These are phyloP conservation scores for Thamnaconus septentrionalis DNA, from an alignment of 2,113 vertebrate genomes.

Conservation along the genomic window DNA sequence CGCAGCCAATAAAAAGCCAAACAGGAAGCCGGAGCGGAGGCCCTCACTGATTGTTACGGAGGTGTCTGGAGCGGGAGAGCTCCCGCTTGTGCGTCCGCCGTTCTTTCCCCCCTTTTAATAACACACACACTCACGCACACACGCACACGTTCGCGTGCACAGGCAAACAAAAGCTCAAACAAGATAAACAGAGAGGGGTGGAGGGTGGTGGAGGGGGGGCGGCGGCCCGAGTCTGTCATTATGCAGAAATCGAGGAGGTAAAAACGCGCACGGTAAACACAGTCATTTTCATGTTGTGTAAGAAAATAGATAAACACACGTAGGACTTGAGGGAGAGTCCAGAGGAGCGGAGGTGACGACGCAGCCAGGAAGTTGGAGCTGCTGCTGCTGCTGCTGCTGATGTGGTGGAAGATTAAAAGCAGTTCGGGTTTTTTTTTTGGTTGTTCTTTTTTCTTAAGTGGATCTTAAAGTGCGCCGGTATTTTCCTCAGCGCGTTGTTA, in stretches of 20 bases:
- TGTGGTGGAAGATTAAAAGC: slow-evolving; percentile 15
- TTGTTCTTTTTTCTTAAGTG: too few species aligned
- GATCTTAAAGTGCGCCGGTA: too few species aligned
- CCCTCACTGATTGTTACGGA: slow-evolving; percentile 67
- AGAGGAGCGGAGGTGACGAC: slow-evolving; percentile 16
- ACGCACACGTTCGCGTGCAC: background rate
- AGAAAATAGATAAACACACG: slow-evolving; percentile 25
- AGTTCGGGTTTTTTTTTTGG: too few species aligned
- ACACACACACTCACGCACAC: slow-evolving; percentile 19
- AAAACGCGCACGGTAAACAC: slow-evolving; percentile 12
- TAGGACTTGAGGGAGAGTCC: slow-evolving; percentile 16
- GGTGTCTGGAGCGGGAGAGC: slow-evolving; percentile 63
- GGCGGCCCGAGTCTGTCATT: slow-evolving; percentile 7
- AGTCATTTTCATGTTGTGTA: slow-evolving; percentile 4
- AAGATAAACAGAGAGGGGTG: slow-evolving; percentile 13
- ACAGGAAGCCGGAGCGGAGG: slow-evolving; percentile 64
- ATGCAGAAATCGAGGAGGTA: slow-evolving; percentile 31
- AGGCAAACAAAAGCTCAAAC: background rate
- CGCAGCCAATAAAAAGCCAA: slow-evolving; percentile 71
- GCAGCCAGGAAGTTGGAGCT: too few species aligned
- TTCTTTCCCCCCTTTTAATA: slow-evolving; percentile 41
- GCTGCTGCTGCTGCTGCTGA: background rate
- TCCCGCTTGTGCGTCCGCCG: slow-evolving; percentile 41
- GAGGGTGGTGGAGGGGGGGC: slow-evolving; percentile 12
- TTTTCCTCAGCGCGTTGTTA: too few species aligned